A percentile compares a stretch with the other conserved stretches of the same genome.
These are phyloP conservation scores for Sarcophilus harrisii DNA, from an alignment of 2,797 vertebrate genomes.

Conservation along the genomic window DNA sequence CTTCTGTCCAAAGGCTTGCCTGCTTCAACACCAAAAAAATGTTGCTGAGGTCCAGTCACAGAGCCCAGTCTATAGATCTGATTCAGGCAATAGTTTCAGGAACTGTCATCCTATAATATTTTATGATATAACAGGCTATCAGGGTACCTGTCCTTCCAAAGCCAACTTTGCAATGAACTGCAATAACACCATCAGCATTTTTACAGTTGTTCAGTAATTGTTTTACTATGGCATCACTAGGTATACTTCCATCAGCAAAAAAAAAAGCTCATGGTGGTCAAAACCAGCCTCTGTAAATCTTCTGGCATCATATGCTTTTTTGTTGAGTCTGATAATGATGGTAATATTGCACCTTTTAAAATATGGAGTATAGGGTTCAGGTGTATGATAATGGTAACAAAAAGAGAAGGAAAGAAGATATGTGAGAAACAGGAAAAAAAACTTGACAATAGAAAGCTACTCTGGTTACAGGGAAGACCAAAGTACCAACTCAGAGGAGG, in stretches of 20 bases:
- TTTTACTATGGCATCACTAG: conserved; percentile 92
- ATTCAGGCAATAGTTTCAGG: conserved; percentile 97
- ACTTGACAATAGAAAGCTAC: too few species aligned
- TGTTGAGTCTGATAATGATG: conserved; percentile 95
- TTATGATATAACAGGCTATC: conserved; percentile 98
- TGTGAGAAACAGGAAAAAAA: too few species aligned
- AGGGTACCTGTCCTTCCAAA: conserved; percentile 97
- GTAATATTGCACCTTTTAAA: conserved; percentile 95
- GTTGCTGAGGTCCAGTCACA: conserved; percentile 96
- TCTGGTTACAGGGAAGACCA: too few species aligned
- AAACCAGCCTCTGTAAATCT: conserved; percentile 95
- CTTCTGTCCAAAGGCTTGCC: conserved; percentile 93
- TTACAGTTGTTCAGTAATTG: conserved; percentile 97
- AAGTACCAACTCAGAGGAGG: too few species aligned
- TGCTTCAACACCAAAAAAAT: conserved; percentile 96
- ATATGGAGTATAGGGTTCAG: conserved; percentile 97
- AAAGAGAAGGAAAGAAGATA: too few species aligned
- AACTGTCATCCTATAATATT: conserved; percentile 95
- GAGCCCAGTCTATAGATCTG: conserved; percentile 98
- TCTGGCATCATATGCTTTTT: conserved; percentile 96
- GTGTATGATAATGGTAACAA: conserved; percentile 94
- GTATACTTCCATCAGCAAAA: conserved; percentile 95
- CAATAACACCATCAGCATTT: conserved; percentile 93
- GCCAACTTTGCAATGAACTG: conserved; percentile 99
- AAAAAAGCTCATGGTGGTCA: conserved; percentile 98